These are phyloP conservation scores for Brachionus koreanus DNA, from an alignment of 1,140 invertebrate genomes.

Conservation along the genomic window DNA sequence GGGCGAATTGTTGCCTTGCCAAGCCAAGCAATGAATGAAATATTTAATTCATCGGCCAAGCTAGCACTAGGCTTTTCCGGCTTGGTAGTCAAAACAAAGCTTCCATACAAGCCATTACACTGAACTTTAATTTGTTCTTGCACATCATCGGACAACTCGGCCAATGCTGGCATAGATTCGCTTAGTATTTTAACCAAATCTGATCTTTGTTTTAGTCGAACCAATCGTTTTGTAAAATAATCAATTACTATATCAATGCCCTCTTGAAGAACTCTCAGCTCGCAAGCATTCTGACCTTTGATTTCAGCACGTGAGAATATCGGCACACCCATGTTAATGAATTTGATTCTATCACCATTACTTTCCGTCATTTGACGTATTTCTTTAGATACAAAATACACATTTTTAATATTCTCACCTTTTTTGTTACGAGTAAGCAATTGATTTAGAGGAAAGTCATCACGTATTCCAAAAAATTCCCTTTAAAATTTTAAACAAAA, in stretches of 20 bases:
- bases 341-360: constrained; percentile 41
- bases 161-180: constrained; percentile 24
- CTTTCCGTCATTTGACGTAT: background rate
- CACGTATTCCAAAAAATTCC: constrained; percentile 33
- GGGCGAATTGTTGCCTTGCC: constrained; percentile 27
- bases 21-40: constrained; percentile 34
- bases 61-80: background rate
- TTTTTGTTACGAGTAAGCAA: constrained; percentile 6
- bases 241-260: constrained; percentile 26
- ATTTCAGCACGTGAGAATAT: constrained; percentile 35
- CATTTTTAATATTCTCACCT: constrained; percentile 29
- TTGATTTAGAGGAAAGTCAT: constrained; percentile 22
- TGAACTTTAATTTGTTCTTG: constrained; percentile 24
- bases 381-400: constrained; percentile 43
- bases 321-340: constrained; percentile 43
- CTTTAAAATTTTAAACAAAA: background rate
- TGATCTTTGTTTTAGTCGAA: background rate
- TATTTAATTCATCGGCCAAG: background rate
- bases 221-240: constrained; percentile 23
- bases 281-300: background rate
- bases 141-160: background rate
- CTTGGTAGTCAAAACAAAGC: constrained; percentile 34
- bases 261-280: constrained; percentile 17
- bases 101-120: constrained; percentile 18
- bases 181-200: constrained; percentile 30